A percentile compares a stretch with the other conserved stretches of the same genome.
These are phyloP conservation scores for Petrophora chlorosata DNA, from an alignment of 2,888 invertebrate species.

Conservation along the genomic window DNA sequence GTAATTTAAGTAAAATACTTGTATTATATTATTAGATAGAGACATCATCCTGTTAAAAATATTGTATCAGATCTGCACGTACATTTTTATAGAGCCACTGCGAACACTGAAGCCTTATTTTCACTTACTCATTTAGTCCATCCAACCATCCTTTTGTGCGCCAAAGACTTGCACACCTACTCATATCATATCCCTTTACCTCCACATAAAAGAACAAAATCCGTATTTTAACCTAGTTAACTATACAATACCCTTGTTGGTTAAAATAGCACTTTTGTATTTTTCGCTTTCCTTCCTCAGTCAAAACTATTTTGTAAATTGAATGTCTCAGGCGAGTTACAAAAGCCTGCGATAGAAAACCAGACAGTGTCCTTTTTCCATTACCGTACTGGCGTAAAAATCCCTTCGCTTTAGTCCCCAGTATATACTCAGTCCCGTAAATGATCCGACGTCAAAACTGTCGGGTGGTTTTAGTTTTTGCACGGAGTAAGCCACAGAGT, in stretches of 20 bases:
- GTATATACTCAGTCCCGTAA: conserved; percentile 32
- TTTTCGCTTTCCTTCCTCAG: conserved; percentile 9
- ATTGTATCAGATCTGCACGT: too few species aligned
- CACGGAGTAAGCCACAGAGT: conserved; percentile 22
- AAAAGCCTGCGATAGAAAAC: conserved; percentile 22
- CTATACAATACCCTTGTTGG: conserved; percentile 15
- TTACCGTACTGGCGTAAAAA: conserved; percentile 24
- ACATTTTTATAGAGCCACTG: too few species aligned
- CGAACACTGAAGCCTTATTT: too few species aligned
- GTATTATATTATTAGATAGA: too few species aligned
- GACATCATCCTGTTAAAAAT: too few species aligned
- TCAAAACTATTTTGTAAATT: conserved; percentile 25
- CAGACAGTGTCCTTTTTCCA: conserved; percentile 28
- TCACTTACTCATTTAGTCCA: too few species aligned
- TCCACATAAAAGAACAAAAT: neutral
- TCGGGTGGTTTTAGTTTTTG: conserved; percentile 51
- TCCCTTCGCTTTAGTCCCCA: conserved; percentile 36
- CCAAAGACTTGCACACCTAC: too few species aligned
- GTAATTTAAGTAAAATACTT: too few species aligned
- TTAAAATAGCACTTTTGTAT: conserved; percentile 10
- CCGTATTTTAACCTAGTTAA: conserved; percentile 6
- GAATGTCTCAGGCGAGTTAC: conserved; percentile 20
- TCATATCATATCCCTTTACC: neutral
- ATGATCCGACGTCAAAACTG: conserved; percentile 47
- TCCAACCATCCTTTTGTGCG: too few species aligned